These are phyloP conservation scores for Leptogaster cylindrica DNA, from an alignment of 2,888 invertebrate species.

Conservation along the genomic window DNA sequence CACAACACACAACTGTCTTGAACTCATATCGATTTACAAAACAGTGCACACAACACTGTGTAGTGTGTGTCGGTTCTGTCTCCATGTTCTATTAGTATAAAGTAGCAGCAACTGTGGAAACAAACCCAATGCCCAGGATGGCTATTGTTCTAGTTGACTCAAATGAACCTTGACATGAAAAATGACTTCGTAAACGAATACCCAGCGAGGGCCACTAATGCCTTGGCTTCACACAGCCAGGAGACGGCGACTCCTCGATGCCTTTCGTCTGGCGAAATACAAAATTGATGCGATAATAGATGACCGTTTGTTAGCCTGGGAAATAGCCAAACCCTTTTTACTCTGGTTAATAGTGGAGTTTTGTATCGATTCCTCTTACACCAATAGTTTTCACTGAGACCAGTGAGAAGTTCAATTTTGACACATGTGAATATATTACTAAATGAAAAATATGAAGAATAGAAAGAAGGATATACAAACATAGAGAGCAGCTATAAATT, in stretches of 20 bases:
- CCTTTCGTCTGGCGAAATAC: constrained; percentile 34
- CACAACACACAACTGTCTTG: constrained; percentile 41
- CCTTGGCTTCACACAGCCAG: constrained; percentile 33
- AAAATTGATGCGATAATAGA: constrained; percentile 41
- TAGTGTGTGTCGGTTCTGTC: too few species aligned
- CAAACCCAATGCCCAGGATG: constrained; percentile 47
- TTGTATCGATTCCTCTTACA: constrained; percentile 5
- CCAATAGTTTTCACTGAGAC: not conserved
- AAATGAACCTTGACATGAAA: constrained; percentile 49
- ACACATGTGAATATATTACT: constrained; percentile 6
- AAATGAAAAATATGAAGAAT: not conserved
- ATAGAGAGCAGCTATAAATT: not conserved
- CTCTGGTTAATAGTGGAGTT: not conserved
- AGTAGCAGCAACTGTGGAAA: constrained; percentile 23
- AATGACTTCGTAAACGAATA: constrained; percentile 49
- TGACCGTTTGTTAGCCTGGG: constrained; percentile 31
- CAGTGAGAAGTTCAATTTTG: not conserved
- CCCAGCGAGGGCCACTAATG: constrained; percentile 42
- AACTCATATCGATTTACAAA: constrained; percentile 45
- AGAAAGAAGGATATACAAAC: not conserved
- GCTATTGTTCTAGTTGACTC: constrained; percentile 48
- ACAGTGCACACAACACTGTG: constrained; percentile 46
- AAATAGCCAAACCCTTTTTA: not conserved
- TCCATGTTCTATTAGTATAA: constrained; percentile 19
- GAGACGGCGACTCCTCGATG: constrained; percentile 10